Base-by-base conservation (phyloP, 2,113 vertebrate genomes). In the Promerops cafer region DNA sequence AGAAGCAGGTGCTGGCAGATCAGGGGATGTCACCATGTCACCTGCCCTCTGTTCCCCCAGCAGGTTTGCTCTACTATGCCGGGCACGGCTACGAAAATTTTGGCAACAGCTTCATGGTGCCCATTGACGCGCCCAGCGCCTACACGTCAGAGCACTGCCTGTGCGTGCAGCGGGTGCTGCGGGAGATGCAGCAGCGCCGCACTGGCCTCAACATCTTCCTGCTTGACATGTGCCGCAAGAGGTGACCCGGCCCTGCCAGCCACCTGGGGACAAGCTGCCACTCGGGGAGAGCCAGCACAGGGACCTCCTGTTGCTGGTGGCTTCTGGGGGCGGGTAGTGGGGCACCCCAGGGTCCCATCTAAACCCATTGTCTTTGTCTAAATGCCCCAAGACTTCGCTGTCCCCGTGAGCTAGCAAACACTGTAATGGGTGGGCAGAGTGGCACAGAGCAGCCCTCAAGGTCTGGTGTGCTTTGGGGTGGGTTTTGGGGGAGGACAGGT, bases 101-200 rank as follows among this genome's bases (percentile, higher is more conserved):
- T 4, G 99, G 99, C 60, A 99, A 99, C 97, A 99, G 98, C 94
- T 99, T 99, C 96, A 99, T 99, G 99, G 98, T 99, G 70, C 99
- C 99, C 66, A 98, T 98, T 1, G 98, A 99, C 0, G 98, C 98
- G 0, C 99, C 99, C 4, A 93, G 93, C 22, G 97, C 98, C 39
- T 98, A 98, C 95, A 99, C 98, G 1, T 99, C 98, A 0, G 96
- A 98, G 12, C 98, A 98, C 95, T 99, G 98, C 91, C 87, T 99
- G 80, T 98, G 99, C 22, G 99, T 99, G 52, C 98, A 99, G 96
- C 87, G 92, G 14, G 98, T 99, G 74, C 97, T 99, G 61, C 98
- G 95, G 71, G 95, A 93, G 65, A 99, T 99, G 99, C 99, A 99
- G 97, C 97, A 98, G 83, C 98, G 98, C 52, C 79, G 91, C 93